These are phyloP conservation scores for Drosophila anomalipes DNA, from an alignment of 2,888 invertebrate genomes.

Conservation along the genomic window DNA sequence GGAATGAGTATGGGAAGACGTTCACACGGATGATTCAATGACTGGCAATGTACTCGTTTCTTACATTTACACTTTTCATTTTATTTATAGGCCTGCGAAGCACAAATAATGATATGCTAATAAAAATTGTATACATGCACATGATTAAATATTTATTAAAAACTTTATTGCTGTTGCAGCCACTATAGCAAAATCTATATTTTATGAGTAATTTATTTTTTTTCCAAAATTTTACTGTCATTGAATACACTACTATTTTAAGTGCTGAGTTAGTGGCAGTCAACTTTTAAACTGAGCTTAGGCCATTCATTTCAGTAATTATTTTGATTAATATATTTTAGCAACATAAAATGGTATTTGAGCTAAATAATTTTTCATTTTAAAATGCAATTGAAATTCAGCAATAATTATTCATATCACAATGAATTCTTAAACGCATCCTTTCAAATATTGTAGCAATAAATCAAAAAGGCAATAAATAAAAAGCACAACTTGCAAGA, in stretches of 20 bases:
- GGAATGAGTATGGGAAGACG: constrained; percentile 6
- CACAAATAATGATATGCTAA: constrained; percentile 10
- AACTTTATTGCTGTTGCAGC: background rate
- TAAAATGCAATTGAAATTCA: background rate
- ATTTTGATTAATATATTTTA: background rate
- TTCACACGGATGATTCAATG: constrained; percentile 30
- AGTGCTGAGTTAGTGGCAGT: background rate
- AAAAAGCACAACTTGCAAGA: constrained; percentile 16
- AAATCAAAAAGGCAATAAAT: constrained; percentile 11
- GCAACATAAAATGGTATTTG: background rate
- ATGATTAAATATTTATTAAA: constrained; percentile 11
- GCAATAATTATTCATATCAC: background rate
- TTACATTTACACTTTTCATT: constrained; percentile 10
- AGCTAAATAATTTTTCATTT: background rate
- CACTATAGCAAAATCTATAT: background rate
- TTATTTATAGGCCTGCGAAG: constrained; percentile 10
- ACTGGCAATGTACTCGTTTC: constrained; percentile 6
- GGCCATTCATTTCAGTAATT: background rate
- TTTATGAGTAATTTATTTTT: background rate
- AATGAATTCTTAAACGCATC: background rate
- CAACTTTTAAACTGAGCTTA: background rate
- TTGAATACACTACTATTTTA: no score
- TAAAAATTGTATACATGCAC: constrained; percentile 8
- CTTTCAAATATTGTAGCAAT: constrained; percentile 4
- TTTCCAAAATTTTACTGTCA: background rate